These are phyloP conservation scores for Brachionus manjavacas DNA, from an alignment of 1,140 invertebrate genomes.

Conservation along the genomic window DNA sequence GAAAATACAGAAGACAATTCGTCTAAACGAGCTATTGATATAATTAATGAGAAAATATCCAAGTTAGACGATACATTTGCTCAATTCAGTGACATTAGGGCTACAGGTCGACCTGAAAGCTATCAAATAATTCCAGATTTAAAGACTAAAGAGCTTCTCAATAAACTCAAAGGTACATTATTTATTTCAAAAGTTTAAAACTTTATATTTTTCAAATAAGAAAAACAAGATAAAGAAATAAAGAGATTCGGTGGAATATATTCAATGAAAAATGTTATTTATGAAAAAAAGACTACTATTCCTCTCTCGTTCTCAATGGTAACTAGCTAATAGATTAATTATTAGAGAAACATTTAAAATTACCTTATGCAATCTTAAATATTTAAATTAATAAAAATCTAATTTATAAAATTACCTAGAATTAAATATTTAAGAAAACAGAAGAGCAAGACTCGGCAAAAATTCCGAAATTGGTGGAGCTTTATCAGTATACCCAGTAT, in stretches of 20 bases:
- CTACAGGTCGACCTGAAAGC: background rate
- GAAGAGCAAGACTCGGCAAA: background rate
- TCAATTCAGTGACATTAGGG: background rate
- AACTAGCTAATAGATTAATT: background rate
- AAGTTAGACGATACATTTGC: background rate
- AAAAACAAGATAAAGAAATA: conserved; percentile 15
- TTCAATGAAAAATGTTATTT: conserved; percentile 18
- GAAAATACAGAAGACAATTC: background rate
- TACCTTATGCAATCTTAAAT: background rate
- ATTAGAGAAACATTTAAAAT: background rate
- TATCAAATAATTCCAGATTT: conserved; percentile 15
- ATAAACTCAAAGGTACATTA: background rate
- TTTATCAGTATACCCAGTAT: conserved; percentile 22
- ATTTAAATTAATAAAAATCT: background rate
- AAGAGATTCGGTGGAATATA: background rate
- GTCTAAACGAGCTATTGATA: background rate
- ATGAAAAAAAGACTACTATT: conserved; percentile 1
- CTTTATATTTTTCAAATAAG: background rate
- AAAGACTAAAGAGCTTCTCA: background rate
- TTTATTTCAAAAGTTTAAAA: too few species aligned
- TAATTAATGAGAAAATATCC: conserved; percentile 31
- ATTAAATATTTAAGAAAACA: background rate
- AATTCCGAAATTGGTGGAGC: conserved; percentile 21
- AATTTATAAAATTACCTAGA: background rate
- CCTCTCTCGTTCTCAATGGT: conserved; percentile 13